Evolutionary conservation across 1,140 invertebrate genomes (phyloP).

Genomic region (Drosophila chauvacae): DNA sequence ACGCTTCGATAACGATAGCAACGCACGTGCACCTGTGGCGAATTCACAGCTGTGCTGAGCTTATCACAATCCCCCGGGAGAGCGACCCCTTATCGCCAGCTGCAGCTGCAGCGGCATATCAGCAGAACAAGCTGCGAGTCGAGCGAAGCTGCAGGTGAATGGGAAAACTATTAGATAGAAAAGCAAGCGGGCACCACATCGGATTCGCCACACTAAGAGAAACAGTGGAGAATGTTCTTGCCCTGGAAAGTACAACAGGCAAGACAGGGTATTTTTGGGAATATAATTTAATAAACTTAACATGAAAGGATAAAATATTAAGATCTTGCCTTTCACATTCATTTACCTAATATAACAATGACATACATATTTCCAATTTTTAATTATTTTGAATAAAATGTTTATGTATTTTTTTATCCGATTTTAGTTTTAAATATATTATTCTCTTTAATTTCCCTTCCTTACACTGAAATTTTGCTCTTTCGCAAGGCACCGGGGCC

Average conservation of each 20-base stretch:
- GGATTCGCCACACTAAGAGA: constrained; percentile 1
- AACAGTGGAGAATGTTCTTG: background rate
- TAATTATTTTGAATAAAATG: too few species aligned
- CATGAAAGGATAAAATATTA: background rate
- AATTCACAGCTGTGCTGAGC: constrained; percentile 44
- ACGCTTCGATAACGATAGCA: constrained; percentile 20
- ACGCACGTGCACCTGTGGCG: constrained; percentile 56
- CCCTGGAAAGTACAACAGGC: fast-evolving
- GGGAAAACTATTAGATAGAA: constrained; percentile 46
- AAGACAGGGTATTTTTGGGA: background rate
- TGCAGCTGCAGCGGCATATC: constrained; percentile 36
- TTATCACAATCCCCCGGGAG: constrained; percentile 7
- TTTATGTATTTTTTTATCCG: too few species aligned
- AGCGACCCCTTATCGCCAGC: constrained; percentile 12
- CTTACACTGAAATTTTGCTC: background rate
- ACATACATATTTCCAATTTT: too few species aligned
- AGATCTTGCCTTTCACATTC: background rate
- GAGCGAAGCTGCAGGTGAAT: constrained; percentile 29
- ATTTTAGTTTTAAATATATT: too few species aligned
- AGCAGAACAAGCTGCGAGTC: constrained; percentile 5
- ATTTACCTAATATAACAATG: too few species aligned
- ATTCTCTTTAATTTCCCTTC: background rate
- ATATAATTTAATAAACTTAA: background rate
- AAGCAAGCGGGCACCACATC: background rate
- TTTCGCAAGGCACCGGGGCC: background rate